phyloP scores from a whole-genome alignment of 2,888 invertebrate genomes.

The Brachyptera putata region DNA sequence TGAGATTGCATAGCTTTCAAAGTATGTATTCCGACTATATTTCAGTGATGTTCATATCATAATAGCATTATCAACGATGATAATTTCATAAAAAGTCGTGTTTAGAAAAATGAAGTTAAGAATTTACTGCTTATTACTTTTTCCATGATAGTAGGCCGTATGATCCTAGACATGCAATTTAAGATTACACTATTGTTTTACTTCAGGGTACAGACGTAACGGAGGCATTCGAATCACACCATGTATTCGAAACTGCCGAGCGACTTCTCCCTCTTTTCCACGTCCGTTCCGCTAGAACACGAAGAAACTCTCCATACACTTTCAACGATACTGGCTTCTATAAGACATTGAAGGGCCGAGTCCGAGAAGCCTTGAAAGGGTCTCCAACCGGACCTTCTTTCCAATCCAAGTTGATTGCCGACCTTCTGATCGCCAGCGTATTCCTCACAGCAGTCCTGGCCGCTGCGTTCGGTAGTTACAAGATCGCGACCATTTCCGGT shows the following conservation, averaged over 20 bases:
- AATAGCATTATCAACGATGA: too few species aligned
- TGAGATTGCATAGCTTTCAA: too few species aligned
- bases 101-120: too few species aligned
- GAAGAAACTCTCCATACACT: constrained; percentile 67
- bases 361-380: constrained; percentile 14
- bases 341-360: constrained; percentile 50
- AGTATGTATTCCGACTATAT: too few species aligned
- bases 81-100: too few species aligned
- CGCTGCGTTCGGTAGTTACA: constrained; percentile 31
- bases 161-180: too few species aligned
- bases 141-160: too few species aligned
- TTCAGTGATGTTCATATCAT: too few species aligned
- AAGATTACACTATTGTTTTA: too few species aligned
- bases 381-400: constrained; percentile 12
- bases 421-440: constrained; percentile 44
- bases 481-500: constrained; percentile 51
- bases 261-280: constrained; percentile 46
- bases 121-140: too few species aligned
- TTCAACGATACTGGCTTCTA: constrained; percentile 73
- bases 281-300: constrained; percentile 56
- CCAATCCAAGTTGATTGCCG: constrained; percentile 33
- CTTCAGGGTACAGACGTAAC: constrained; percentile 70
- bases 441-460: constrained; percentile 40
- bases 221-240: constrained; percentile 51
- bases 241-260: constrained; percentile 56